Conservation (phyloP, 2,113 vertebrate species). For the Chaetodon auriga region DNA sequence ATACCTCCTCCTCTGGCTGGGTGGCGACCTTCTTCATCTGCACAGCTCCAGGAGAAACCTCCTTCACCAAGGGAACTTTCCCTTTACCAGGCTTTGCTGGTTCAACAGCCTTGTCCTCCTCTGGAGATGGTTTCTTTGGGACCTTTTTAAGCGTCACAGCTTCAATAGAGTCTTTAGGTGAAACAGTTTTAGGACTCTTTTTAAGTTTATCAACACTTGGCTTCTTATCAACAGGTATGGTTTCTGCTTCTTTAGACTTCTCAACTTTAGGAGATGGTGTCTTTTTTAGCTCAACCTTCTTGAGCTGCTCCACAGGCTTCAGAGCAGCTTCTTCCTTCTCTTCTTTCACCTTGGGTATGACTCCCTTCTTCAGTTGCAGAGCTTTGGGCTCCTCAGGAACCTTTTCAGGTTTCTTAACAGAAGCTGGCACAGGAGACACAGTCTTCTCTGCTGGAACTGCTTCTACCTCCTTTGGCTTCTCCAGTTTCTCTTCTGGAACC, state of each 20-base stretch:
- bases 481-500: conserved; percentile 81
- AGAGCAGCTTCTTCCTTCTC: conserved; percentile 73
- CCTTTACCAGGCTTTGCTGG: conserved; percentile 44
- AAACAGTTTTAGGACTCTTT: conserved; percentile 77
- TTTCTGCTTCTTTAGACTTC: conserved; percentile 77
- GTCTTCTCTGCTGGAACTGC: conserved; percentile 60
- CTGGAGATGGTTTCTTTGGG: conserved; percentile 70
- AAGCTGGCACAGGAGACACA: conserved; percentile 19
- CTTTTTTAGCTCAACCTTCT: conserved; percentile 80
- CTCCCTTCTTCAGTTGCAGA: conserved; percentile 72
- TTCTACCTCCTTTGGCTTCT: conserved; percentile 58
- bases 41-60: conserved; percentile 83
- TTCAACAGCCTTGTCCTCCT: conserved; percentile 69
- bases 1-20: conserved; percentile 81
- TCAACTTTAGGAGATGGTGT: conserved; percentile 80
- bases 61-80: conserved; percentile 76
- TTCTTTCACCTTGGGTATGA: conserved; percentile 73
- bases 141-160: conserved; percentile 67
- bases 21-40: conserved; percentile 83
- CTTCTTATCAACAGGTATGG: conserved; percentile 62
- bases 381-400: conserved; percentile 74
- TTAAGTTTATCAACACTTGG: conserved; percentile 80
- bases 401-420: conserved; percentile 66
- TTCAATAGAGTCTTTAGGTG: conserved; percentile 73
- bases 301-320: conserved; percentile 77